phyloP scores from a whole-genome alignment of 2,797 vertebrate species.

The Nasua narica region DNA sequence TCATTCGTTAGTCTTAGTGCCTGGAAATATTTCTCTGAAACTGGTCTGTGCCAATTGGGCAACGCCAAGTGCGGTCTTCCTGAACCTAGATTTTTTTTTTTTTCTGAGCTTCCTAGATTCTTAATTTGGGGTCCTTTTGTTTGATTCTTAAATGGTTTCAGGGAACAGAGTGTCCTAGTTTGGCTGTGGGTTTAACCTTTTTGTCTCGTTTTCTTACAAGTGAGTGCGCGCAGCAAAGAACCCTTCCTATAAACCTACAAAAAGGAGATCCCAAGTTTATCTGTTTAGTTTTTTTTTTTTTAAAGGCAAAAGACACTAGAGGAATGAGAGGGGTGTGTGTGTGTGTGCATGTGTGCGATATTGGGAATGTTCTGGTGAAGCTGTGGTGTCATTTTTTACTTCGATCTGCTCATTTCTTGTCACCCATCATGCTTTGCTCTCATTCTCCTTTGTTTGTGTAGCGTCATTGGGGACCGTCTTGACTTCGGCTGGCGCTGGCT shows the following conservation, averaged over 20 bases:
- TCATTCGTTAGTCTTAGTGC: conserved; percentile 77
- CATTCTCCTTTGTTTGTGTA: conserved; percentile 90
- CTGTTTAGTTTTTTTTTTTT: conserved; percentile 77
- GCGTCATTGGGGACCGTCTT: conserved; percentile 91
- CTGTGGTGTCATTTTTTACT: conserved; percentile 84
- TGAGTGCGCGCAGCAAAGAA: conserved; percentile 88
- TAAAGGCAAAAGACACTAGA: conserved; percentile 95
- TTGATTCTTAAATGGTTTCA: conserved; percentile 71
- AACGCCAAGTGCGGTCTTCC: conserved; percentile 70
- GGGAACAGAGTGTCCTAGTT: conserved; percentile 80
- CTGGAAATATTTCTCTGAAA: conserved; percentile 69
- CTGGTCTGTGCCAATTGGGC: conserved; percentile 76
- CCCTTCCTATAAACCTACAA: conserved; percentile 85
- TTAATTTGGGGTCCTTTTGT: conserved; percentile 75
- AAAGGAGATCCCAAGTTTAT: conserved; percentile 79
- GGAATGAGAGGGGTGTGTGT: conserved; percentile 85
- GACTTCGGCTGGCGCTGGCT: conserved; percentile 88
- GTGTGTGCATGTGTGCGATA: conserved; percentile 70
- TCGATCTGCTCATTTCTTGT: conserved; percentile 70
- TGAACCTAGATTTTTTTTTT: conserved; percentile 72
- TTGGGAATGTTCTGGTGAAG: conserved; percentile 86
- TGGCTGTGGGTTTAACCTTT: conserved; percentile 81
- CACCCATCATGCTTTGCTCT: conserved; percentile 95
- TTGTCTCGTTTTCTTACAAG: conserved; percentile 83
- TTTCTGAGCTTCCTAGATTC: conserved; percentile 79